Base-by-base conservation (phyloP, 2,797 vertebrate species). In the Threskiornis aethiopicus region DNA sequence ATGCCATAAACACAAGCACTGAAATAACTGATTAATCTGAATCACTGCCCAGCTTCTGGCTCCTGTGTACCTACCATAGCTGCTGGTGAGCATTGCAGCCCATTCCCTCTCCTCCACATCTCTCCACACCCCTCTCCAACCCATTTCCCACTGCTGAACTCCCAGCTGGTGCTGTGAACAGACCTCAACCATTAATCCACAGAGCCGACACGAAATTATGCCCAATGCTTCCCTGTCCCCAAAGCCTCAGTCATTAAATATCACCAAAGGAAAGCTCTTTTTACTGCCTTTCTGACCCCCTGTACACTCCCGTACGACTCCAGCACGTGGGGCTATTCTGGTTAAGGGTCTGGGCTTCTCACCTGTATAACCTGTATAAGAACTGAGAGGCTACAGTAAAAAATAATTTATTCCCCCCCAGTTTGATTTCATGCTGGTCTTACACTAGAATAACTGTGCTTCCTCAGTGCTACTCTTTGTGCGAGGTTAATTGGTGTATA, bases 111-210 rank as follows among this genome's bases (percentile, higher is more conserved):
- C 5, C 8, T 86, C 19, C 52, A 39, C 5, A 54, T 15, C 26
- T 59, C n/a, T 67, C 39, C 16, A 16, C 18, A 51, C 6, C 16
- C 5, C 3, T 57, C 42, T 57, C 12, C 28, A 21, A 64, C 22
- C 6, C 0, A 0, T 73, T 78, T 89, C 42, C 24, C 21, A 29
- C 25, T 47, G 64, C 47, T 42, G 24, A 80, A 52, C 22, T 83
- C 29, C 31, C 33, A 73, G 59, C 6, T 93, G 35, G 8, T 49
- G 26, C 7, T 69, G 33, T 55, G 52, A 70, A 55, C 12, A 83
- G 29, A 66, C 9, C 16, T 65, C 35, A 76, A 1, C 19, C 16
- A 16, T 59, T 70, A 35, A 3, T 4, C 3, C 4, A 11, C 0
- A 0, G 31, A 80, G 16, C 9, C 1, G 2, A 33, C 8, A 21